Conservation (phyloP, 2,797 vertebrate species). For the Artibeus jamaicensis region DNA sequence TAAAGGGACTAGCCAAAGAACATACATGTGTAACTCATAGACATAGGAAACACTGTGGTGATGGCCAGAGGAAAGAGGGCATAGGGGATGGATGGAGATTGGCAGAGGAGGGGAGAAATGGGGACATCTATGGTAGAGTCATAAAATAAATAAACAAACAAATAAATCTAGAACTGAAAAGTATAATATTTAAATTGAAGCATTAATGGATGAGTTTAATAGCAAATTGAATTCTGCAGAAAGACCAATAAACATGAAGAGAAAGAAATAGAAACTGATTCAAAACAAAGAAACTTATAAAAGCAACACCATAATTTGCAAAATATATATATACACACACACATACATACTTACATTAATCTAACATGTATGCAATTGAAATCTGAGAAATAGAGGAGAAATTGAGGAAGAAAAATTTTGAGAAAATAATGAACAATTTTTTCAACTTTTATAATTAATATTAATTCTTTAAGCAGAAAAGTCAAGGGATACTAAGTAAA, state of each 20-base stretch:
- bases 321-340: background rate
- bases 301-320: background rate
- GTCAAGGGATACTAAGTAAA: background rate
- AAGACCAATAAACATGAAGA: background rate
- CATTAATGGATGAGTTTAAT: background rate
- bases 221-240: background rate
- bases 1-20: too few relatives aligned
- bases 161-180: background rate
- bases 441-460: background rate
- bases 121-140: too few relatives aligned
- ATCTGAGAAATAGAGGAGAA: background rate
- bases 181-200: background rate
- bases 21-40: too few relatives aligned
- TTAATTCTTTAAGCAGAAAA: background rate
- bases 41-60: too few relatives aligned
- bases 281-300: background rate
- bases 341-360: background rate
- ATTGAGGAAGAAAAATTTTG: background rate
- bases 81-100: too few relatives aligned
- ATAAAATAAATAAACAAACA: background rate
- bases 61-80: too few relatives aligned
- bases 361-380: background rate
- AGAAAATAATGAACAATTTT: background rate
- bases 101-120: too few relatives aligned
- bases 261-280: background rate